These are phyloP conservation scores for Proterorhinus semilunaris DNA, from an alignment of 2,113 vertebrate genomes.

Conservation along the genomic window DNA sequence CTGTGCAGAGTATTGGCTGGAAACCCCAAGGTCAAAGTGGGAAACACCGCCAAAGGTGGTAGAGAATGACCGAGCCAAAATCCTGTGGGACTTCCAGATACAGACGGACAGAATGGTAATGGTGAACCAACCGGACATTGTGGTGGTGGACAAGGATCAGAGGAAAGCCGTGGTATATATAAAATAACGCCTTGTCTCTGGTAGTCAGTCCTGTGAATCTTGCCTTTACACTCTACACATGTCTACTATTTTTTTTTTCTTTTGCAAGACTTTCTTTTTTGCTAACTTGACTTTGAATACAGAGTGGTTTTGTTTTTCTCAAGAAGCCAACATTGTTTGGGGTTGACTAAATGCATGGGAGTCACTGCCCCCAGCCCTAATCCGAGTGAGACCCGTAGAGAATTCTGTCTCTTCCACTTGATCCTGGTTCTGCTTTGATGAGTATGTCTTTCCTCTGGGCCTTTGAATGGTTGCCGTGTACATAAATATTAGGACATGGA, in stretches of 20 bases:
- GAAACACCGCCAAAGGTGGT: too few species aligned
- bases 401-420: constrained; percentile 43
- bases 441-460: constrained; percentile 17
- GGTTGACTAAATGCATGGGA: constrained; percentile 21
- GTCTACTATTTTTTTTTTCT: constrained; percentile 34
- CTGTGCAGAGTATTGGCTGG: too few species aligned
- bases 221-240: constrained; percentile 12
- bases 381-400: constrained; percentile 42
- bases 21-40: too few species aligned
- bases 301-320: constrained; percentile 53
- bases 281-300: constrained; percentile 26
- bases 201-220: background rate
- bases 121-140: too few species aligned
- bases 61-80: too few species aligned
- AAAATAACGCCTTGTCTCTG: too few species aligned
- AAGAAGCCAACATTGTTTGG: constrained; percentile 19
- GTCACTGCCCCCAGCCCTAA: constrained; percentile 32
- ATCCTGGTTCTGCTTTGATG: constrained; percentile 3
- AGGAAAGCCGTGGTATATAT: too few species aligned
- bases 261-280: too few species aligned
- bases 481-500: constrained; percentile 15
- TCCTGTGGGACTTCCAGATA: too few species aligned
- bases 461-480: constrained; percentile 7
- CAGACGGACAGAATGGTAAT: too few species aligned
- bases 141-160: too few species aligned